These are phyloP conservation scores for Halocynthia aurantium DNA, from an alignment of 23 tunicate species.

Conservation along the genomic window DNA sequence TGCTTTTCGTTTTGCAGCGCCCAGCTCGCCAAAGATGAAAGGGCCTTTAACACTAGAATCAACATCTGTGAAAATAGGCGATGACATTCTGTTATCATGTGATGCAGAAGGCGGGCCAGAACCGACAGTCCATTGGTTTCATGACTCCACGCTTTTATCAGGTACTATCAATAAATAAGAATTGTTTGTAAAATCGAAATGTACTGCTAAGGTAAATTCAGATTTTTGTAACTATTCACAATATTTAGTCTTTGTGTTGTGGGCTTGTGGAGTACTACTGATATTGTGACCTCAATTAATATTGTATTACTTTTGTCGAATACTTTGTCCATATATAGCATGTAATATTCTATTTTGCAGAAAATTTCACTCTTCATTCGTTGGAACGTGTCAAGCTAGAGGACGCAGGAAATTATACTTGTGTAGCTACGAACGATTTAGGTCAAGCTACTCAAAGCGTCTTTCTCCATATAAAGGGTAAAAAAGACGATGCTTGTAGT, in stretches of 20 bases:
- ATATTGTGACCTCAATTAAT: too few species aligned
- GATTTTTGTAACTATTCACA: too few species aligned
- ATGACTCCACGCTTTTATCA: neutral
- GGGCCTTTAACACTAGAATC: neutral
- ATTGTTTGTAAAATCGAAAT: too few species aligned
- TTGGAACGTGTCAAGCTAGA: slow-evolving; percentile 14
- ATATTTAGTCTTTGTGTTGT: too few species aligned
- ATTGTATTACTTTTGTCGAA: too few species aligned
- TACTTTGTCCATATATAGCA: neutral
- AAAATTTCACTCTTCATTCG: slow-evolving; percentile 1
- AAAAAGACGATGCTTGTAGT: neutral
- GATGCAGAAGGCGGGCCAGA: slow-evolving; percentile 28
- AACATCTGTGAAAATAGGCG: slow-evolving; percentile 12
- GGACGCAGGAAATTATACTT: slow-evolving; percentile 45
- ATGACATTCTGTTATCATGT: slow-evolving; percentile 17
- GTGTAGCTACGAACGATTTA: slow-evolving; percentile 32
- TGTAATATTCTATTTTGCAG: neutral
- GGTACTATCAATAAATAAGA: neutral
- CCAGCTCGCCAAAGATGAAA: slow-evolving; percentile 5
- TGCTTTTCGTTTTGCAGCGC: slow-evolving; percentile 14
- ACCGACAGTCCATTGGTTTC: slow-evolving; percentile 34
- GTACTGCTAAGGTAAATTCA: too few species aligned
- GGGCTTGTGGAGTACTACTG: too few species aligned
- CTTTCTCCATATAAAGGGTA: slow-evolving; percentile 16
- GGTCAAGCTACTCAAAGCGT: slow-evolving; percentile 4